These are phyloP conservation scores for Homalodisca vitripennis DNA, from an alignment of 1,140 invertebrate species.

Conservation along the genomic window DNA sequence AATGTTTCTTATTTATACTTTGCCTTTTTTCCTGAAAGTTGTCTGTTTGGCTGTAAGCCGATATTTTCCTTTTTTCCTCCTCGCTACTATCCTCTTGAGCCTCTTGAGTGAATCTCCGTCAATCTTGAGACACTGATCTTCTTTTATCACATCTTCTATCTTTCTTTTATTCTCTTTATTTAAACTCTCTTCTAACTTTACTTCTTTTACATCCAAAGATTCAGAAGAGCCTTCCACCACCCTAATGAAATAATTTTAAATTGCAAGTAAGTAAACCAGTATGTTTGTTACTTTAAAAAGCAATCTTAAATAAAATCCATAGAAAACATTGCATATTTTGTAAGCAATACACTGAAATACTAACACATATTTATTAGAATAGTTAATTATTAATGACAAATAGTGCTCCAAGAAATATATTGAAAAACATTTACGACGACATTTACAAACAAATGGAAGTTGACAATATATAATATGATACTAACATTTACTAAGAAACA, in stretches of 20 bases:
- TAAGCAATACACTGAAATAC: no score
- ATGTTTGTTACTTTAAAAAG: background rate
- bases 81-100: background rate
- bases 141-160: background rate
- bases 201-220: background rate
- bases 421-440: no score
- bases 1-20: background rate
- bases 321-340: no score
- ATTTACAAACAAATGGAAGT: no score
- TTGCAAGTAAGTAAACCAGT: background rate
- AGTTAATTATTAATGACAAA: no score
- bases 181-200: background rate
- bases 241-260: background rate
- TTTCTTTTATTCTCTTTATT: background rate
- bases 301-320: background rate
- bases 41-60: background rate
- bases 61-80: constrained; percentile 16
- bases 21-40: constrained; percentile 6
- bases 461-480: no score
- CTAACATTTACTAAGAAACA: no score
- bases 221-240: background rate
- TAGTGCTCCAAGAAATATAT: no score
- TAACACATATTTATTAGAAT: no score
- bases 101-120: background rate
- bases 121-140: background rate